phyloP scores from a whole-genome alignment of 2,888 invertebrate species.

The Masnerella sp. region DNA sequence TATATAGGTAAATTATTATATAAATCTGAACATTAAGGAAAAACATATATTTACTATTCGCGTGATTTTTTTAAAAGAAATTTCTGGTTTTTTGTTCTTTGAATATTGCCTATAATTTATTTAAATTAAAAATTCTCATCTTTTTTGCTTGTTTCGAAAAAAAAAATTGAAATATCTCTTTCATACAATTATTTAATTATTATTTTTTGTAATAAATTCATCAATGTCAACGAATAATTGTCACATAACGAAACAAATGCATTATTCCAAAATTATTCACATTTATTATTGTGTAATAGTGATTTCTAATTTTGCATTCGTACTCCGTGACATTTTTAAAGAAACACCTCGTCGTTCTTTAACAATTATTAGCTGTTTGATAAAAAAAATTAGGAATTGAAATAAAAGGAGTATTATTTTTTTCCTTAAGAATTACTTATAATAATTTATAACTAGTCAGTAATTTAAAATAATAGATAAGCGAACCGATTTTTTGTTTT shows the following conservation, averaged over 20 bases:
- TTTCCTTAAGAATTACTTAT: no score
- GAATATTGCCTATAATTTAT: no score
- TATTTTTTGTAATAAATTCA: no score
- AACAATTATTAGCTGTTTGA: conserved; percentile 31
- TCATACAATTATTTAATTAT: no score
- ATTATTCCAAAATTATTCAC: conserved; percentile 39
- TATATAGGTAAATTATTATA: conserved; percentile 73
- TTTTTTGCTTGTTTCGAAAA: no score
- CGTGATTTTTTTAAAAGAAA: background rate
- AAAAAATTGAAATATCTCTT: no score
- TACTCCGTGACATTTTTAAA: conserved; percentile 1
- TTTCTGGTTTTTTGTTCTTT: no score
- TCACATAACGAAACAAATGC: conserved; percentile 32
- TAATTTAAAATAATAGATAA: no score
- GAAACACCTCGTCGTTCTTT: conserved; percentile 3
- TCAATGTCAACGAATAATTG: conserved; percentile 55
- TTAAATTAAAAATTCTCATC: no score
- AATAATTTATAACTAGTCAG: no score
- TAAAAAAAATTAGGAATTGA: conserved; percentile 27
- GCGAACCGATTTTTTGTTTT: background rate
- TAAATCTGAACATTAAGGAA: conserved; percentile 13
- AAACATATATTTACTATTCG: conserved; percentile 14
- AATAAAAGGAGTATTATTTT: background rate
- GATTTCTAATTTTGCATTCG: conserved; percentile 28
- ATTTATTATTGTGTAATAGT: conserved; percentile 15